A percentile compares a stretch with the other conserved stretches of the same genome.
phyloP scores from a whole-genome alignment of 1,140 invertebrate species.

The Ectropis grisescens region DNA sequence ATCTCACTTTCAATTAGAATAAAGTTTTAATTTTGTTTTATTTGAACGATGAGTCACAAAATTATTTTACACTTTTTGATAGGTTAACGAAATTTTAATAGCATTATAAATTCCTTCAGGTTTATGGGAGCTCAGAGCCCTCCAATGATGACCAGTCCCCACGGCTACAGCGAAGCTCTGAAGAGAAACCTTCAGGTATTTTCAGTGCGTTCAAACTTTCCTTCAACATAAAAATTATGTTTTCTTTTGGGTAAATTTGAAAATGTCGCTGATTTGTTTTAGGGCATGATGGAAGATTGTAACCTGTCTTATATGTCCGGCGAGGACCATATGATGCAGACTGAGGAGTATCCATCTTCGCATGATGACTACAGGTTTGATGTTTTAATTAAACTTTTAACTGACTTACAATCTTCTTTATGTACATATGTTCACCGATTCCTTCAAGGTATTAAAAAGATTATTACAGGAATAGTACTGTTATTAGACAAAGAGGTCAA shows the following conservation, averaged over 20 bases:
- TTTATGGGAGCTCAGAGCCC: conserved; percentile 68
- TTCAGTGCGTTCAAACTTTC: conserved; percentile 1
- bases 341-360: conserved; percentile 61
- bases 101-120: conserved; percentile 25
- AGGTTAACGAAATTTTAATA: no score
- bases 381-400: no score
- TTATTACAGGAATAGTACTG: no score
- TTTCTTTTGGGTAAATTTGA: not conserved
- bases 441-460: no score
- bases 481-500: no score
- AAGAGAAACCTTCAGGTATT: conserved; percentile 66
- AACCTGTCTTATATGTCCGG: conserved; percentile 63
- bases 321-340: conserved; percentile 64
- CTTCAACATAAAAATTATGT: not conserved
- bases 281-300: conserved; percentile 71
- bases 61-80: no score
- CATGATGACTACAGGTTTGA: conserved; percentile 65
- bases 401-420: not conserved
- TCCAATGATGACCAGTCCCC: conserved; percentile 65
- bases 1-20: no score
- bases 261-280: not conserved
- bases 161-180: conserved; percentile 64
- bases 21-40: no score
- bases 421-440: no score
- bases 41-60: no score